Base-by-base conservation (phyloP, 2,797 vertebrate genomes). In the Centroberyx gerrardi region DNA sequence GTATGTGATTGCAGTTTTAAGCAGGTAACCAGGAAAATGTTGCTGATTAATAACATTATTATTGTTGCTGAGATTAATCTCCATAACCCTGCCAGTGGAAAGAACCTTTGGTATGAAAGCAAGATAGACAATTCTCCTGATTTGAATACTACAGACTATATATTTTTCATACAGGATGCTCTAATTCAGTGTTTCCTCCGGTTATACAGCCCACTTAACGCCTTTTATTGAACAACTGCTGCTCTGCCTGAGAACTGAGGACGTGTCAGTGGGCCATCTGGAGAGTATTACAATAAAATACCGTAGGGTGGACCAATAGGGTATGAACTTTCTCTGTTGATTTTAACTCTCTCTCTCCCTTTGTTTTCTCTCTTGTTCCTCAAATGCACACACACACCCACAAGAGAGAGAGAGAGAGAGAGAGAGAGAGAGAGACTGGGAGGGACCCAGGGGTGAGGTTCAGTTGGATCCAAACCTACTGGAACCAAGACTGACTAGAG, bases 201-300 rank as follows among this genome's bases (percentile, higher is more conserved):
- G 29, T 62, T 13, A 42, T 14, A 5, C 5, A 69, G 31, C 15
- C 40, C 15, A 36, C 7, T 55, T 53, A 63, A 62, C 22, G 65
- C 17, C 8, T 67, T 48, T 73, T 59, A 17, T 66, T 72, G 17
- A 68, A 12, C 52, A 76, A 53, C 44, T 61, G 72, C 22, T 64
- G 53, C 52, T 72, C n/a, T 62, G 46, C 74, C 40, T 67, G 36
- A 62, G 53, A 79, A 67, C 18, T 89, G 88, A 80, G 67, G 86
- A 92, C 80, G 86, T 93, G 90, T 93, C 91, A 81, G 54, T 27
- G 8, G 28, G 29, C 80, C 91, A 92, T 92, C 93, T 92, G 91
- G 90, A 87, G 76, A 78, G 38, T 40, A 85, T 93, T 91, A 89
- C 8, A 56, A 28, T 33, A 74, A 56, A 44, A 82, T 77, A 28